Percentiles rank a stretch among this genome's conserved stretches.
Conservation (phyloP, 1,140 invertebrate species). For the Diachasmimorpha longicaudata region DNA sequence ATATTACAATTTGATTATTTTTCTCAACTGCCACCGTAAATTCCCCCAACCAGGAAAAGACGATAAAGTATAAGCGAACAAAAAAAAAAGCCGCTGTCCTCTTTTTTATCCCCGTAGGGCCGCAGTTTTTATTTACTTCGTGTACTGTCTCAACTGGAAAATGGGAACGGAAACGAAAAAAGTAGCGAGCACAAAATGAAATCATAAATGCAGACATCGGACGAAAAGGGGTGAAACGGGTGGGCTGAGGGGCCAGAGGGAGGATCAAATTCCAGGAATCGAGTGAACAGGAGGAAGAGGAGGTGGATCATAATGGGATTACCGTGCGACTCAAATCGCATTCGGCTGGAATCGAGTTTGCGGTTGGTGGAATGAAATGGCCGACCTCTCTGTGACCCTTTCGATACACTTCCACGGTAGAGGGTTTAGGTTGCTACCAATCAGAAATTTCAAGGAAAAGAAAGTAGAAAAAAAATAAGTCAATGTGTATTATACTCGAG, state of each 20-base stretch:
- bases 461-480: too few relatives aligned
- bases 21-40: too few relatives aligned
- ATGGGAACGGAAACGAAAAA: too few relatives aligned
- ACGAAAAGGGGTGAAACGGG: constrained; percentile 13
- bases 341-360: constrained; percentile 47
- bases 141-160: too few relatives aligned
- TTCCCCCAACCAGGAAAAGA: too few relatives aligned
- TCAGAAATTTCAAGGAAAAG: too few relatives aligned
- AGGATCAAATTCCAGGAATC: constrained; percentile 17
- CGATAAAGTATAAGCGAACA: too few relatives aligned
- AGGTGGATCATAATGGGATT: constrained; percentile 42
- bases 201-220: constrained; percentile 33
- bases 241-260: constrained; percentile 16
- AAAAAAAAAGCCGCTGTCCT: too few relatives aligned
- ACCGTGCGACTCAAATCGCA: constrained; percentile 43
- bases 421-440: background rate
- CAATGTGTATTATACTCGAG: too few relatives aligned
- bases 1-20: too few relatives aligned
- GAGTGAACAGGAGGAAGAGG: constrained; percentile 4
- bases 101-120: too few relatives aligned
- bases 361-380: constrained; percentile 37
- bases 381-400: background rate
- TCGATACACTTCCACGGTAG: background rate
- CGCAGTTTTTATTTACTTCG: too few relatives aligned
- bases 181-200: constrained; percentile 21